phyloP scores from a whole-genome alignment of 1,140 invertebrate genomes.

The Drosophila teissieri region DNA sequence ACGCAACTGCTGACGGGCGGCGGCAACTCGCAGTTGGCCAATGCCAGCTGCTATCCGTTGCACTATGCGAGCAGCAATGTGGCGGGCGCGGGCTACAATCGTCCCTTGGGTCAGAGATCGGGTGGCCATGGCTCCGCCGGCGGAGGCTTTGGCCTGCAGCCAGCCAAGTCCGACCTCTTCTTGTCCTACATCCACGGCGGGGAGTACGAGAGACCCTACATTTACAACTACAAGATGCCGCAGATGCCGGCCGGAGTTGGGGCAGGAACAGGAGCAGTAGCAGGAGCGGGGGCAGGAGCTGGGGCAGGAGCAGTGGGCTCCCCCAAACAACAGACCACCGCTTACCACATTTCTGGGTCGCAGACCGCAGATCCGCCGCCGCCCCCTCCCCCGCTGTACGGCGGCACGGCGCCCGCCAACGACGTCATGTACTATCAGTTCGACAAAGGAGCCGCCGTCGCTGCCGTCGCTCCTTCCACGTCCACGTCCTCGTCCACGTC shows the following conservation, averaged over 20 bases:
- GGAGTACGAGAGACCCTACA: constrained; percentile 79
- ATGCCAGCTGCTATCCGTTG: constrained; percentile 72
- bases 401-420: constrained; percentile 74
- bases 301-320: constrained; percentile 36
- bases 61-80: constrained; percentile 67
- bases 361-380: constrained; percentile 81
- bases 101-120: constrained; percentile 50
- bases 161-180: constrained; percentile 83
- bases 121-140: constrained; percentile 23
- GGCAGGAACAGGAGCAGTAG: neutral
- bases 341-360: constrained; percentile 82
- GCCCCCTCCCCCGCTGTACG: constrained; percentile 66
- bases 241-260: constrained; percentile 64
- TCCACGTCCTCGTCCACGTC: constrained; percentile 4
- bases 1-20: constrained; percentile 75
- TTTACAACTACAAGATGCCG: constrained; percentile 84
- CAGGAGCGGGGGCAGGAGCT: constrained; percentile 2
- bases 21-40: constrained; percentile 58
- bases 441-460: constrained; percentile 72
- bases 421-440: constrained; percentile 84
- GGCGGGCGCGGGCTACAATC: constrained; percentile 50
- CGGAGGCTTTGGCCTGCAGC: constrained; percentile 51
- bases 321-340: constrained; percentile 64
- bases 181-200: constrained; percentile 79
- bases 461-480: constrained; percentile 6